phyloP scores from a whole-genome alignment of 2,797 vertebrate genomes.

The Anolis apletophallus region DNA sequence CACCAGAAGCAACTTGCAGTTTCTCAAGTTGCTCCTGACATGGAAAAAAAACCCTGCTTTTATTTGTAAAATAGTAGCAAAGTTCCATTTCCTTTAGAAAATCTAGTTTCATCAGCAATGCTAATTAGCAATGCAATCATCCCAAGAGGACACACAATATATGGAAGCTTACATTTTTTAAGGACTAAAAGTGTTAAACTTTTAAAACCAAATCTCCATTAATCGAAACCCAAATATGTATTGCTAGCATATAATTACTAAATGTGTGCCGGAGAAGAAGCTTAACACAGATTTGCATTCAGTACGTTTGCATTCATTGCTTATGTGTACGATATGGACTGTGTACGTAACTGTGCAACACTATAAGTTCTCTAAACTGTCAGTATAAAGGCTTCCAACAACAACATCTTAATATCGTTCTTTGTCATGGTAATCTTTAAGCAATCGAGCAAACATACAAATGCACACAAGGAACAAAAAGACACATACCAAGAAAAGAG shows the following conservation, averaged over 20 bases:
- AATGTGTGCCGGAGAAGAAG: not conserved
- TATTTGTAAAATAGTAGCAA: not conserved
- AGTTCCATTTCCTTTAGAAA: constrained; percentile 10
- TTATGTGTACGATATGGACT: not conserved
- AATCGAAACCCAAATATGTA: not conserved
- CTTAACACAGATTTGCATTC: not conserved
- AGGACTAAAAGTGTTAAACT: not conserved
- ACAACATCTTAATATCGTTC: constrained; percentile 24
- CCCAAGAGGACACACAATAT: not conserved
- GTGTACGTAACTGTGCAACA: constrained; percentile 12
- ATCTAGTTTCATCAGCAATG: not conserved
- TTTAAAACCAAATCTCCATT: not conserved
- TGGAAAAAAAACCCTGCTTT: no score
- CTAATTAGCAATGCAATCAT: not conserved
- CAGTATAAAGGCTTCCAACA: not conserved
- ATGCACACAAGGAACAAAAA: constrained; percentile 47
- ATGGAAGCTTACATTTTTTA: not conserved
- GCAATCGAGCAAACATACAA: constrained; percentile 43
- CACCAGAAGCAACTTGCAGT: no score
- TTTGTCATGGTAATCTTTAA: constrained; percentile 61
- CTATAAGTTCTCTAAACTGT: constrained; percentile 22
- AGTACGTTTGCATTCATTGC: not conserved
- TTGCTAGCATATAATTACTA: not conserved
- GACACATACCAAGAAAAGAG: constrained; percentile 42
- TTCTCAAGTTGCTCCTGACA: no score